Evolutionary conservation across 2,797 vertebrate species (phyloP), one percentile per base, ranked within the genome.

Genomic region (Eulemur albifrons): DNA sequence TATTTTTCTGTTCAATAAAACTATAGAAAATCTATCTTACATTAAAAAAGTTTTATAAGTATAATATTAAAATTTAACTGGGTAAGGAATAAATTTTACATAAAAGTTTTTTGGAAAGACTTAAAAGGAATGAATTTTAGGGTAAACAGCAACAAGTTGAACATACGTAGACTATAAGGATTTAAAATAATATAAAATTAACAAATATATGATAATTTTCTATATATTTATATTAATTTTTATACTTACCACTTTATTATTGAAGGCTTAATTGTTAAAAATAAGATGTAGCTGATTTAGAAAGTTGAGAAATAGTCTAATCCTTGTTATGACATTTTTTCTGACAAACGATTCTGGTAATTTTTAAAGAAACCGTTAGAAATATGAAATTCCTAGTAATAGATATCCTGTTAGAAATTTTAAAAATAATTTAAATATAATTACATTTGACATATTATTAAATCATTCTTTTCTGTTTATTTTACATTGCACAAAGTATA

Each of bases 301-400:
- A 98, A 92, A 59, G 98, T 98, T 99, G 99, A 99, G 92, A 99
- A 99, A 92, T 96, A 99, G 81, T 99, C 98, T 61, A 96, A 1
- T 93, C 99, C 99, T 67, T 12, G 38, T 92, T 99, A 99, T 57
- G 98, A 94, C 13, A 98, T 97, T 94, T 85, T 93, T 35, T 98
- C 98, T 97, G 99, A 97, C 61, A 98, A 99, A 94, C 99, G 98
- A 32, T 98, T 77, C 94, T 98, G 92, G 97, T 99, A 99, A 77
- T 96, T 97, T 84, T 98, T 93, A 99, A 97, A 97, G 97, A 99
- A 97, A 97, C 99, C 92, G 38, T 96, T 90, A 99, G 57, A 96
- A 65, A 92, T 90, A 52, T 48, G 85, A 79, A 85, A 83, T 14
- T 96, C 40, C 69, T 97, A 97, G 81, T 95, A 97, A 73, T 79